phyloP scores from a whole-genome alignment of 2,888 invertebrate genomes.

The Eilema griseolum region DNA sequence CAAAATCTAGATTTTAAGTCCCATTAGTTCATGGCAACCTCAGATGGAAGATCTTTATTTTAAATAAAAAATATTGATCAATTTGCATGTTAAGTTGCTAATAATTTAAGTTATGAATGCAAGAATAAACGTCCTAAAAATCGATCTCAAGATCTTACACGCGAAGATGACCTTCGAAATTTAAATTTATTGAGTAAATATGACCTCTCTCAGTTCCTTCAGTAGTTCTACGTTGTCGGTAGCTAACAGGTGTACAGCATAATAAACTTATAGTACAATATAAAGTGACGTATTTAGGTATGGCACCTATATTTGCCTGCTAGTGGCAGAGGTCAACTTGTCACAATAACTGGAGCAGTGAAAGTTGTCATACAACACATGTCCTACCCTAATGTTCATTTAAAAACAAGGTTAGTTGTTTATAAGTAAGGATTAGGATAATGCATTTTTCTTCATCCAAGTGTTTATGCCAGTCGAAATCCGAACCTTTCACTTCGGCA shows the following conservation, averaged over 20 bases:
- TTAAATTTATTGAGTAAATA: background rate
- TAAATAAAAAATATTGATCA: background rate
- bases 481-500: too few relatives aligned
- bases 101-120: background rate
- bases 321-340: constrained; percentile 43
- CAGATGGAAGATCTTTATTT: background rate
- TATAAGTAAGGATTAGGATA: background rate
- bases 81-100: background rate
- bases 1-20: background rate
- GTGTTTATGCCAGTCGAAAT: too few relatives aligned
- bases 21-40: background rate
- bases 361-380: constrained; percentile 66
- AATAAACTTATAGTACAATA: background rate
- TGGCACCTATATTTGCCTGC: background rate
- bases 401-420: background rate
- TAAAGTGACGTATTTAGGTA: background rate
- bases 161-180: too few relatives aligned
- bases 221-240: too few relatives aligned
- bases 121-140: background rate
- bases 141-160: too few relatives aligned
- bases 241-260: background rate
- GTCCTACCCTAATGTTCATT: constrained; percentile 27
- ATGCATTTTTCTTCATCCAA: background rate
- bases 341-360: constrained; percentile 60
- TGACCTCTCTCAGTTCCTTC: background rate